Percentiles rank a stretch among this genome's conserved stretches.
Conservation (phyloP, 2,888 invertebrate genomes). For the Metallyticus violacea region DNA sequence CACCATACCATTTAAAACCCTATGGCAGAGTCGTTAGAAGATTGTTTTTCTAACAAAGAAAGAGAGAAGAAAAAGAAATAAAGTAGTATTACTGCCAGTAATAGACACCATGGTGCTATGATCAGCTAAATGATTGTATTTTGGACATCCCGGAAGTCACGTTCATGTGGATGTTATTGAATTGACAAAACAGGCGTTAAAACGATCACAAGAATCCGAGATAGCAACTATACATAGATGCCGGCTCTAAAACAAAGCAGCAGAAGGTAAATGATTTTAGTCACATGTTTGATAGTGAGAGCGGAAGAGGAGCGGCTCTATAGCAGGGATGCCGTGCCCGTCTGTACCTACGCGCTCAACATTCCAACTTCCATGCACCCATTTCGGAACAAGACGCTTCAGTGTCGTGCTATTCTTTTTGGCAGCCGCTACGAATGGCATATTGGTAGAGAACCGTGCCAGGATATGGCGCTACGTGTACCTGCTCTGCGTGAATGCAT, state of each 20-base stretch:
- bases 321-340: not conserved
- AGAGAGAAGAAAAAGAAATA: too few relatives aligned
- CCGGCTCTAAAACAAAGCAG: not conserved
- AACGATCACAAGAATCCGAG: too few relatives aligned
- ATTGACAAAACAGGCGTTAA: too few relatives aligned
- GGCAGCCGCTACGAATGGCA: not conserved
- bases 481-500: not conserved
- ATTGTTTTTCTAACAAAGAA: too few relatives aligned
- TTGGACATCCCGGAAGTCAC: too few relatives aligned
- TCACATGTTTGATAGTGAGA: not conserved
- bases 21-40: too few relatives aligned
- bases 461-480: not conserved
- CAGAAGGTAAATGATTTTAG: not conserved
- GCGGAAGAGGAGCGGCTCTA: not conserved
- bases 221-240: not conserved
- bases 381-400: too few relatives aligned
- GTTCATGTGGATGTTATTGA: too few relatives aligned
- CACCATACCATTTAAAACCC: too few relatives aligned
- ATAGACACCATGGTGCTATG: too few relatives aligned
- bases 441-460: not conserved
- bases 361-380: not conserved
- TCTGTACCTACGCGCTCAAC: not conserved
- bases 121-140: too few relatives aligned
- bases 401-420: not conserved
- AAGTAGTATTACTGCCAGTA: too few relatives aligned